Evolutionary conservation across 2,888 invertebrate species (phyloP).

Genomic region (Sesamia inferens): DNA sequence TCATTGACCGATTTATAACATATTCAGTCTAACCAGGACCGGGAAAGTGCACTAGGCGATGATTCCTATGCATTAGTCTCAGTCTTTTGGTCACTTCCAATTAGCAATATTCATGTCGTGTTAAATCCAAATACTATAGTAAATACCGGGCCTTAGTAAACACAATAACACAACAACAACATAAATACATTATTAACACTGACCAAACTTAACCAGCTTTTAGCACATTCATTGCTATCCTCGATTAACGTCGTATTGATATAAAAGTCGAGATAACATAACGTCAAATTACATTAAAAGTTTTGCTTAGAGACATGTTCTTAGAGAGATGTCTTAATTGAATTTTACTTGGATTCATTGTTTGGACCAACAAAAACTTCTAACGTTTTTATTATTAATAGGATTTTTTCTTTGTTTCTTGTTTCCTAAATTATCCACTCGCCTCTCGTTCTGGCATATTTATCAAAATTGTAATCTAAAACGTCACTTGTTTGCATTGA

Average conservation of each 20-base stretch:
- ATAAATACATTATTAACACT: not conserved
- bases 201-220: not conserved
- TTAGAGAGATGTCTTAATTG: constrained; percentile 19
- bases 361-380: constrained; percentile 15
- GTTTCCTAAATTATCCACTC: not conserved
- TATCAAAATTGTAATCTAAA: not conserved
- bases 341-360: constrained; percentile 30
- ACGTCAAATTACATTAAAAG: constrained; percentile 44
- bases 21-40: not conserved
- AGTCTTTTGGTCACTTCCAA: not conserved
- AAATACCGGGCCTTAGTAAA: not conserved
- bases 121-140: not conserved
- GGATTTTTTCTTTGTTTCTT: not conserved
- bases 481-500: not conserved
- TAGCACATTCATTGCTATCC: not conserved
- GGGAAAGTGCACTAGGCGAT: not conserved
- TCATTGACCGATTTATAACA: not conserved
- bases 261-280: not conserved
- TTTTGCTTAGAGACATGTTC: constrained; percentile 31
- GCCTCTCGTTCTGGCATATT: not conserved
- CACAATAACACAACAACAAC: not conserved
- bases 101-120: not conserved
- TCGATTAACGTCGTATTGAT: not conserved
- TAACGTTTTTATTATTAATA: not conserved
- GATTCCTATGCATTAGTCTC: not conserved